phyloP scores from a whole-genome alignment of 2,797 vertebrate genomes.

The Enteromius mattozi region DNA sequence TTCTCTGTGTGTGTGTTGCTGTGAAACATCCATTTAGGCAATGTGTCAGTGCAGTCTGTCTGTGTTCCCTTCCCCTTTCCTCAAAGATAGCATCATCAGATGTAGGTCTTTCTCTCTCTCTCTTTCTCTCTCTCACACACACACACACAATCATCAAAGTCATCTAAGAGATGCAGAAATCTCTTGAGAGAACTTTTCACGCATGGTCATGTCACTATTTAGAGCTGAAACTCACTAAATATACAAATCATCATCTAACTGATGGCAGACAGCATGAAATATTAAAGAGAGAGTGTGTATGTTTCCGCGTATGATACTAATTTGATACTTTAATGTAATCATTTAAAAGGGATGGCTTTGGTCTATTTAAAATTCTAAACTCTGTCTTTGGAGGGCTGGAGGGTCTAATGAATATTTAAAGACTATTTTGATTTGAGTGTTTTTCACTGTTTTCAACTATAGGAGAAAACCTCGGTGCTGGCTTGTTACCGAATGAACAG shows the following conservation, averaged over 20 bases:
- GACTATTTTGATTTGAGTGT: constrained; percentile 43
- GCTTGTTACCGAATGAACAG: background rate
- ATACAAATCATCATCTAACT: constrained; percentile 48
- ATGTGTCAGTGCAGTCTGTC: background rate
- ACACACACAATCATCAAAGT: constrained; percentile 26
- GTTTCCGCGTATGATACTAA: constrained; percentile 25
- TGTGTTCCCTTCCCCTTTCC: constrained; percentile 25
- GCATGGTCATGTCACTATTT: constrained; percentile 34
- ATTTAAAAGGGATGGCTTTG: constrained; percentile 45
- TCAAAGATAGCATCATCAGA: constrained; percentile 26
- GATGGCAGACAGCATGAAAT: constrained; percentile 52
- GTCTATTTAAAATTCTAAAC: constrained; percentile 44
- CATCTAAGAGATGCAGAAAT: background rate
- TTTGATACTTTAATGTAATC: constrained; percentile 44
- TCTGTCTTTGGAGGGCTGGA: constrained; percentile 35
- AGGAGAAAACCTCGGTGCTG: constrained; percentile 5
- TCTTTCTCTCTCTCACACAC: background rate
- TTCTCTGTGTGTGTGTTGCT: background rate
- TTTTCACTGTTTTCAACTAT: constrained; percentile 39
- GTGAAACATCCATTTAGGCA: constrained; percentile 19
- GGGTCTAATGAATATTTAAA: constrained; percentile 48
- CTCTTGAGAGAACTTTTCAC: constrained; percentile 5
- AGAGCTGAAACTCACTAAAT: constrained; percentile 49
- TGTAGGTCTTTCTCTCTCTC: background rate
- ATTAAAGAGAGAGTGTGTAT: constrained; percentile 39